Evolutionary conservation across 2,797 vertebrate genomes (phyloP).

Genomic region (Anolis apletophallus): DNA sequence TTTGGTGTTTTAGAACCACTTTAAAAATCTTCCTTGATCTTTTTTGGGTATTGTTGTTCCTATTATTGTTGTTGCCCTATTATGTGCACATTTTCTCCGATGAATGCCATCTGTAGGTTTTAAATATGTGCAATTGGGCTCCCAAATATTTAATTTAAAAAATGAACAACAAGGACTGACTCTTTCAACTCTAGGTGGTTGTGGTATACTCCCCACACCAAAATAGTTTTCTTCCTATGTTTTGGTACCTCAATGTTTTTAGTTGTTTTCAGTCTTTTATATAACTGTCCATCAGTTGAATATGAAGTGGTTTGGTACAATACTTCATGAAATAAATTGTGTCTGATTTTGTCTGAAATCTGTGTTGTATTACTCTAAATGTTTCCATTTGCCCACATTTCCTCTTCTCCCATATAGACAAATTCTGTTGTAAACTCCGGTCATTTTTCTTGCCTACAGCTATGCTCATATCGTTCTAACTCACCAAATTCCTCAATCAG

Average conservation of each 20-base stretch:
- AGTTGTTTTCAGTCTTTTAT: background rate
- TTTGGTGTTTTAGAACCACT: conserved; percentile 33
- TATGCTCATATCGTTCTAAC: background rate
- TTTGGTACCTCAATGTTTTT: background rate
- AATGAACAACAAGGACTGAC: background rate
- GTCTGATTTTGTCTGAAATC: background rate
- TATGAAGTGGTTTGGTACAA: background rate
- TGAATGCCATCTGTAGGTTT: background rate
- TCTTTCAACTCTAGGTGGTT: background rate
- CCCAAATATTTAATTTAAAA: background rate
- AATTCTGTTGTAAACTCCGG: conserved; percentile 1
- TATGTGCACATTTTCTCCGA: background rate
- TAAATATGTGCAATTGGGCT: background rate
- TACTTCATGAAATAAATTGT: background rate
- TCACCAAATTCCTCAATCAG: conserved; percentile 29
- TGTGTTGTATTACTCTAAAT: background rate
- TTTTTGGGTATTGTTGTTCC: background rate
- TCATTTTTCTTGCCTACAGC: background rate
- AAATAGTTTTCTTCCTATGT: background rate
- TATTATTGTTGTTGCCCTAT: background rate
- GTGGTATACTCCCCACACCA: background rate
- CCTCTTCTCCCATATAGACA: background rate
- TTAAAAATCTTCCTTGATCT: conserved; percentile 12
- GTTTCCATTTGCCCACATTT: conserved; percentile 24
- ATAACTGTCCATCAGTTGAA: conserved; percentile 1